These are phyloP conservation scores for Dendropsophus ebraccatus DNA, from an alignment of 2,113 vertebrate genomes.

Conservation along the genomic window DNA sequence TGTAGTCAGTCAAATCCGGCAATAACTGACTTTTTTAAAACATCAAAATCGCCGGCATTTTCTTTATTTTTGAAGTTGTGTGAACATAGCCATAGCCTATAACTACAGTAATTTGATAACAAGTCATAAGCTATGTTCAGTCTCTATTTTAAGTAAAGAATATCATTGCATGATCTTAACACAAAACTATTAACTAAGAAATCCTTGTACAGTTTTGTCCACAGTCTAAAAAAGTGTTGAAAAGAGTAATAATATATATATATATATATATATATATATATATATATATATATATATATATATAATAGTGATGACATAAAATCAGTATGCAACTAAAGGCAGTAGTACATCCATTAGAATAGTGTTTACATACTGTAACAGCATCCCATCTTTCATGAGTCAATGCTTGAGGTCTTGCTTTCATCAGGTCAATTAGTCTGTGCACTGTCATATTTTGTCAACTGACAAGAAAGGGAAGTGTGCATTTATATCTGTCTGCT, in stretches of 20 bases:
- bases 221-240: neutral
- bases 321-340: neutral
- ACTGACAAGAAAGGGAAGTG: conserved; percentile 23
- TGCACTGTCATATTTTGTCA: conserved; percentile 53
- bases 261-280: too few relatives aligned
- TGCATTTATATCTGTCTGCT: conserved; percentile 30
- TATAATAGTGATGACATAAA: neutral
- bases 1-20: too few relatives aligned
- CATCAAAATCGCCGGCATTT: too few relatives aligned
- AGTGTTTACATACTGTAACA: conserved; percentile 37
- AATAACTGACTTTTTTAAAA: too few relatives aligned
- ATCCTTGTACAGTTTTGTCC: neutral
- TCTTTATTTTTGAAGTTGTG: too few relatives aligned
- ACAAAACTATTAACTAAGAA: too few relatives aligned
- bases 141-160: conserved; percentile 16
- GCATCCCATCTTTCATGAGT: conserved; percentile 33
- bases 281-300: too few relatives aligned
- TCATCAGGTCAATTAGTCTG: conserved; percentile 37
- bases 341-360: neutral
- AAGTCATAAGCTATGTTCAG: neutral
- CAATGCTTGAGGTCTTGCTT: conserved; percentile 21
- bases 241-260: too few relatives aligned
- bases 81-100: too few relatives aligned
- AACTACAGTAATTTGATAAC: conserved; percentile 22
- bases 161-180: too few relatives aligned